A percentile compares a stretch with the other conserved stretches of the same genome.
Conservation (phyloP, 2,113 vertebrate genomes). For the Hydrolagus affinis region DNA sequence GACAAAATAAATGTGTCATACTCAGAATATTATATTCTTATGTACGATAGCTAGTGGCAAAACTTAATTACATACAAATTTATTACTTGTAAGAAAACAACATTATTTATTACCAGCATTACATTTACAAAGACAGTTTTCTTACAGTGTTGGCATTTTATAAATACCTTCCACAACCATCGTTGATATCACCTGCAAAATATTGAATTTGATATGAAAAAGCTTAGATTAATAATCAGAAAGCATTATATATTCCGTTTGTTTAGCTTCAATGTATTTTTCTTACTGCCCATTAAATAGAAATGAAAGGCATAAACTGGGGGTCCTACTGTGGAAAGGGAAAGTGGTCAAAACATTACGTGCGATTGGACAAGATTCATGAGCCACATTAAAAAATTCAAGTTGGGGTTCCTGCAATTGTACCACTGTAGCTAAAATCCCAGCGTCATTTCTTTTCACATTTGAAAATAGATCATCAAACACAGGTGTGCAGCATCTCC, state of each 20-base stretch:
- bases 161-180: neutral
- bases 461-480: neutral
- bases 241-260: neutral
- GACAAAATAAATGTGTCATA: slow-evolving; percentile 28
- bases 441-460: neutral
- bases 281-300: neutral
- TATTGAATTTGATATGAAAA: neutral
- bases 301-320: neutral
- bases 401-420: too few species aligned
- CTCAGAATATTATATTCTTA: slow-evolving; percentile 4
- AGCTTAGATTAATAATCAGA: neutral
- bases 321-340: neutral
- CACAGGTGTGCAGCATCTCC: neutral
- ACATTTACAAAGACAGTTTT: slow-evolving; percentile 6
- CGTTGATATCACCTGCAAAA: neutral
- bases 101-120: slow-evolving; percentile 24
- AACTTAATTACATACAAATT: slow-evolving; percentile 30
- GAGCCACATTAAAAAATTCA: neutral
- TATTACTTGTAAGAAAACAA: slow-evolving; percentile 21
- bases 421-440: neutral
- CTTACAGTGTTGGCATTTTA: slow-evolving; percentile 14
- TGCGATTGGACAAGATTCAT: neutral
- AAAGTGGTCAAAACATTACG: neutral
- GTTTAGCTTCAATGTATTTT: neutral
- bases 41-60: neutral